These are phyloP conservation scores for Melinaea marsaeus DNA, from an alignment of 2,888 invertebrate genomes.

Conservation along the genomic window DNA sequence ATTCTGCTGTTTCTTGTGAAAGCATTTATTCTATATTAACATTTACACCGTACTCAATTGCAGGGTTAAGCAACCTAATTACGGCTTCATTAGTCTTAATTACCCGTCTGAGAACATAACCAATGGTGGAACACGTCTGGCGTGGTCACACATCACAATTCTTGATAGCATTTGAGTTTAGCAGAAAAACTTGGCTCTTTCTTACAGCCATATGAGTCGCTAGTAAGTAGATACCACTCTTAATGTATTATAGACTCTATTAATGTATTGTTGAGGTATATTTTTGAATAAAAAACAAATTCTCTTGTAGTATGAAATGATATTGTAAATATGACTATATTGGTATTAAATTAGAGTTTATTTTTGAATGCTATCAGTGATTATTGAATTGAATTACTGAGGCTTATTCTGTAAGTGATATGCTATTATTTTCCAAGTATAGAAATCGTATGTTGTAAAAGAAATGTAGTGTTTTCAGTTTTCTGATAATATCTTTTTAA, in stretches of 20 bases:
- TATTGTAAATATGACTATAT: conserved; percentile 12
- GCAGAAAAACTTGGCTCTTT: conserved; percentile 28
- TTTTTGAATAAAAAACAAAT: not conserved
- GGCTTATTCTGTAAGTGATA: conserved; percentile 24
- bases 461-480: conserved; percentile 22
- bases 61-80: not conserved
- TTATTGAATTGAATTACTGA: conserved; percentile 23
- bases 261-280: not conserved
- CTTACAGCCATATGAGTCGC: conserved; percentile 17
- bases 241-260: not conserved
- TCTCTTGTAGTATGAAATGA: conserved; percentile 6
- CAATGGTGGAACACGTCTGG: conserved; percentile 35
- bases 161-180: conserved; percentile 17
- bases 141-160: conserved; percentile 22
- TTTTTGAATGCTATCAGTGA: not conserved
- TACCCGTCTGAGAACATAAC: conserved; percentile 18
- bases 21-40: conserved; percentile 21
- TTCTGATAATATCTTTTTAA: conserved; percentile 14
- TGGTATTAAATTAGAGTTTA: not conserved
- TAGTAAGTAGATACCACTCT: not conserved
- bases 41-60: conserved; percentile 27
- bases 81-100: conserved; percentile 29
- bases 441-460: conserved; percentile 25
- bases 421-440: conserved; percentile 25
- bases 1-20: not conserved